Evolutionary conservation across 2,113 vertebrate genomes (phyloP).

Genomic region (Dryoscopus gambensis): DNA sequence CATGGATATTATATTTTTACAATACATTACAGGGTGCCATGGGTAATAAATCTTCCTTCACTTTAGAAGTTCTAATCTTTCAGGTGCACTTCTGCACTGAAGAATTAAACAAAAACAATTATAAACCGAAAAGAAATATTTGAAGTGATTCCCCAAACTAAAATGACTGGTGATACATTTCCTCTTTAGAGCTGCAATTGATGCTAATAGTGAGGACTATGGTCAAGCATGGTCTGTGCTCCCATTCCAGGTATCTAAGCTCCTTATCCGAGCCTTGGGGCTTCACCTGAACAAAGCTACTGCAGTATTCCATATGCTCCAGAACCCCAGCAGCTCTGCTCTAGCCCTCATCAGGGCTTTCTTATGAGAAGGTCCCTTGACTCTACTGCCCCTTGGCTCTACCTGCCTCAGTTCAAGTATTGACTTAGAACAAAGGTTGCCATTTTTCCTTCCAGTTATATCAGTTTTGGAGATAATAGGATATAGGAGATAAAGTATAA

Average conservation of each 20-base stretch:
- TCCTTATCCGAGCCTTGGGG: neutral
- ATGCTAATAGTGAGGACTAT: neutral
- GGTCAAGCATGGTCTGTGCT: neutral
- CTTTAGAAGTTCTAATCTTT: neutral
- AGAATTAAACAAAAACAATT: neutral
- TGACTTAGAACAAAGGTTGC: neutral
- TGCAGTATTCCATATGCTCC: neutral
- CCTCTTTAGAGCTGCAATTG: neutral
- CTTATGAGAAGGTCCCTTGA: neutral
- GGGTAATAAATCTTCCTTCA: neutral
- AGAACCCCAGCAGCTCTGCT: neutral
- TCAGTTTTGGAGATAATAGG: rapidly evolving
- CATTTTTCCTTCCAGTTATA: neutral
- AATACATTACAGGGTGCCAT: neutral
- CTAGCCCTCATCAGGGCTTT: neutral
- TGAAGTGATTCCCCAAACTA: neutral
- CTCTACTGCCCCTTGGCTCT: neutral
- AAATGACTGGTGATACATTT: neutral
- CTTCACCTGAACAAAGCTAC: neutral
- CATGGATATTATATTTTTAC: neutral
- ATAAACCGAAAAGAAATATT: neutral
- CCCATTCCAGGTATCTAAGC: rapidly evolving
- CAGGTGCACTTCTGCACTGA: neutral
- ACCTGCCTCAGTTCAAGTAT: neutral
- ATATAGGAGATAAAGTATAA: neutral